These are phyloP conservation scores for Theodoxus fluviatilis DNA, from an alignment of 2,888 invertebrate species.

Conservation along the genomic window DNA sequence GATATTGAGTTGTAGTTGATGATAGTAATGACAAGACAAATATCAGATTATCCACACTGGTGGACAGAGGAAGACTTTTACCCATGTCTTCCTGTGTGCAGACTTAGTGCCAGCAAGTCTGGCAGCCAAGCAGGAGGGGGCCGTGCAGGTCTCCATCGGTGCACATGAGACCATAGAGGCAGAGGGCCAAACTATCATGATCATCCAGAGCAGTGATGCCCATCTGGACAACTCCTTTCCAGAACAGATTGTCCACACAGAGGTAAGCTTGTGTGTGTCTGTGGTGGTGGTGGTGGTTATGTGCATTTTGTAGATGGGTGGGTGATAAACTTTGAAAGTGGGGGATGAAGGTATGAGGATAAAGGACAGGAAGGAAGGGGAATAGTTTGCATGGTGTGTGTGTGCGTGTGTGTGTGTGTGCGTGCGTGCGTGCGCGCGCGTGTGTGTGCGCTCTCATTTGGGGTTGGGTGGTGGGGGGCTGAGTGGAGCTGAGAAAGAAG, in stretches of 20 bases:
- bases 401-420: too few species aligned
- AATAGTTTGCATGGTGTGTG: background rate
- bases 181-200: conserved; percentile 54
- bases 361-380: background rate
- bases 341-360: background rate
- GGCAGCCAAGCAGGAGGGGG: too few species aligned
- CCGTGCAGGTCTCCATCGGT: conserved; percentile 46
- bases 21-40: too few species aligned
- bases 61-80: too few species aligned
- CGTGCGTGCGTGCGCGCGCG: too few species aligned
- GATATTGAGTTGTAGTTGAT: too few species aligned
- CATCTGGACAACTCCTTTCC: conserved; percentile 31
- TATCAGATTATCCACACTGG: too few species aligned
- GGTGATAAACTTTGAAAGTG: background rate
- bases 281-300: background rate
- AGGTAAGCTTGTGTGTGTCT: conserved; percentile 27
- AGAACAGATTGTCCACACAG: conserved; percentile 37
- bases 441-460: too few species aligned
- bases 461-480: too few species aligned
- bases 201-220: conserved; percentile 49
- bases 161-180: conserved; percentile 44
- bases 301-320: background rate
- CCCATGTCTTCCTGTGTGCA: conserved; percentile 35
- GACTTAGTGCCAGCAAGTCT: conserved; percentile 35
- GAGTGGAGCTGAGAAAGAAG: too few species aligned